These are phyloP conservation scores for Vulpes lagopus DNA, from an alignment of 2,113 vertebrate genomes.

Conservation along the genomic window DNA sequence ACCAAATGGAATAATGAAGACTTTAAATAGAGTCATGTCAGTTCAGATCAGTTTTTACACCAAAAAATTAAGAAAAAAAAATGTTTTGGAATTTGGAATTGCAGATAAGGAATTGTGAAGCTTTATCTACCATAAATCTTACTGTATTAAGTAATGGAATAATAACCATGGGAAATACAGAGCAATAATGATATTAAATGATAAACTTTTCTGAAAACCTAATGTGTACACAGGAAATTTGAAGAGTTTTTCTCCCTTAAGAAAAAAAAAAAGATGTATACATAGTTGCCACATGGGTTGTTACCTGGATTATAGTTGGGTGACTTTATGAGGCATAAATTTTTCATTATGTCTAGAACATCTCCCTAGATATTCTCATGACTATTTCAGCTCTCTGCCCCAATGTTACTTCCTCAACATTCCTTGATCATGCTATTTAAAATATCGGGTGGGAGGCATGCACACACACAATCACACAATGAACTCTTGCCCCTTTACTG, in stretches of 20 bases:
- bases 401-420: constrained; percentile 52
- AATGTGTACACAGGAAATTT: neutral
- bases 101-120: constrained; percentile 38
- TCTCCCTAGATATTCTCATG: neutral
- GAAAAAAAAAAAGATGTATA: constrained; percentile 3
- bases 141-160: constrained; percentile 53
- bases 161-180: constrained; percentile 21
- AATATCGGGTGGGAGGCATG: neutral
- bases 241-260: constrained; percentile 41
- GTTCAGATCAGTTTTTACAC: constrained; percentile 57
- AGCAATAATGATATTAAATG: constrained; percentile 31
- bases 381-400: constrained; percentile 41
- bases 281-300: neutral
- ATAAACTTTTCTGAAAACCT: constrained; percentile 56
- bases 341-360: constrained; percentile 31
- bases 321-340: neutral
- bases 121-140: constrained; percentile 22
- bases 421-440: constrained; percentile 48
- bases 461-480: neutral
- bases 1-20: constrained; percentile 62
- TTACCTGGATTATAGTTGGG: constrained; percentile 32
- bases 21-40: constrained; percentile 53
- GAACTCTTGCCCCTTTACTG: neutral
- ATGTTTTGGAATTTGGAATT: constrained; percentile 45
- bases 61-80: constrained; percentile 50